Base-by-base conservation (phyloP, 2,888 invertebrate genomes). In the Ormyrus nitidulus region DNA sequence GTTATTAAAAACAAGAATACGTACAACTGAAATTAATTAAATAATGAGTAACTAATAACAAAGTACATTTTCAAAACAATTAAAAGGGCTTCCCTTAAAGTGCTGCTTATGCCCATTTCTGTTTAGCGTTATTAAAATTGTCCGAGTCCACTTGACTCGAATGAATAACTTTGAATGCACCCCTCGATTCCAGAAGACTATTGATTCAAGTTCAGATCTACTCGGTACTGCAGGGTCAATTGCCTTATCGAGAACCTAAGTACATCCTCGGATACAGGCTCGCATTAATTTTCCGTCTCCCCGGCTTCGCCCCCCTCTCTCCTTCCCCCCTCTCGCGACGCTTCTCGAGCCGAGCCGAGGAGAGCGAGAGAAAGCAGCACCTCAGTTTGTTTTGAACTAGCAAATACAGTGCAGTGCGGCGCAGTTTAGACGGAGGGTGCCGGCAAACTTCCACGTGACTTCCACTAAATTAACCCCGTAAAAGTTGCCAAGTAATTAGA, bases 401-500 rank as follows among this genome's bases (percentile, higher is more conserved):
- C 58, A 62, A 59, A 49, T 10, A 61, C 56, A 56, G 19, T 19
- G 19, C 6, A 6, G 11, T 5, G 49, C n/a, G 58, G 51, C 34
- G 69, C 51, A 77, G 68, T 62, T 59, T 59, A 70, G 53, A 65
- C 58, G 58, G 10, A n/a, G 44, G 68, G 48, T 19, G 59, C 13
- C 9, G 46, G 64, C 62, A 13, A 80, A 77, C 69, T 77, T 73
- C 66, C 59, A 62, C 73, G 77, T 44, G 80, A 77, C 77, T 77
- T 81, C 64, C 72, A 72, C 72, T 73, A 76, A 81, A 78, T 76
- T 81, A 81, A 78, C 72, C 51, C 81, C 58, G 73, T 81, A 81
- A 81, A 81, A 81, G 76, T 81, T 81, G 69, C 49, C 79, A 61
- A 79, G 81, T 77, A 81, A 81, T 79, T 79, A 79, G 79, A 79